Conservation (phyloP, 2,113 vertebrate genomes). For the Heptranchias perlo region DNA sequence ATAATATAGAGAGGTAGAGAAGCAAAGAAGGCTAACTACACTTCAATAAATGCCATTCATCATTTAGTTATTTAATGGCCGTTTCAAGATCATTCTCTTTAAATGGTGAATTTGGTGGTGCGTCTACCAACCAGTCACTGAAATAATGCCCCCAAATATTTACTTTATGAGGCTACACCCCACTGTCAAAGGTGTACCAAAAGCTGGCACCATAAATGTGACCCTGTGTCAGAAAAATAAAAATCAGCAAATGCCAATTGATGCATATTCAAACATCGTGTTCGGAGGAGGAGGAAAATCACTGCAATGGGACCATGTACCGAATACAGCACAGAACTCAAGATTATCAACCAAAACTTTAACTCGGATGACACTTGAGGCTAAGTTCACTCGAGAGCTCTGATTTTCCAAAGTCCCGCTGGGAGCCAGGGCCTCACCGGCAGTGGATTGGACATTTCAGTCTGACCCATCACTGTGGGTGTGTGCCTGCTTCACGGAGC, state of each 20-base stretch:
- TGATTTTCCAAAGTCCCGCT: not conserved
- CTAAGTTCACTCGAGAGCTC: not conserved
- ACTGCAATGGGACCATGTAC: not conserved
- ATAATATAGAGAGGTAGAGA: conserved; percentile 3
- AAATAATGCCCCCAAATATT: not conserved
- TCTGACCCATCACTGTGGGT: not conserved
- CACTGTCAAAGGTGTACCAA: not conserved
- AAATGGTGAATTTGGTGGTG: not conserved
- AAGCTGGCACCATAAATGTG: not conserved
- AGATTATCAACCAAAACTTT: not conserved
- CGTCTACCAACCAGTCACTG: not conserved
- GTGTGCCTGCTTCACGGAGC: not conserved
- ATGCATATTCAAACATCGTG: not conserved
- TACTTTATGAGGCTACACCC: not conserved
- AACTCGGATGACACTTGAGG: not conserved
- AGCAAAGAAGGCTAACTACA: conserved; percentile 9
- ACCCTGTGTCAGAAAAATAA: not conserved
- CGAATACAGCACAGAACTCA: not conserved
- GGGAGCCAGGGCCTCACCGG: not conserved
- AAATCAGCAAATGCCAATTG: not conserved
- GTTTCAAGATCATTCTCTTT: not conserved
- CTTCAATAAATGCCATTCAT: not conserved
- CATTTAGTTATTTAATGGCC: not conserved
- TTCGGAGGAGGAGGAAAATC: not conserved
- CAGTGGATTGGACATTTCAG: not conserved